phyloP scores from a whole-genome alignment of 2,113 vertebrate genomes.

The Saiga tatarica region DNA sequence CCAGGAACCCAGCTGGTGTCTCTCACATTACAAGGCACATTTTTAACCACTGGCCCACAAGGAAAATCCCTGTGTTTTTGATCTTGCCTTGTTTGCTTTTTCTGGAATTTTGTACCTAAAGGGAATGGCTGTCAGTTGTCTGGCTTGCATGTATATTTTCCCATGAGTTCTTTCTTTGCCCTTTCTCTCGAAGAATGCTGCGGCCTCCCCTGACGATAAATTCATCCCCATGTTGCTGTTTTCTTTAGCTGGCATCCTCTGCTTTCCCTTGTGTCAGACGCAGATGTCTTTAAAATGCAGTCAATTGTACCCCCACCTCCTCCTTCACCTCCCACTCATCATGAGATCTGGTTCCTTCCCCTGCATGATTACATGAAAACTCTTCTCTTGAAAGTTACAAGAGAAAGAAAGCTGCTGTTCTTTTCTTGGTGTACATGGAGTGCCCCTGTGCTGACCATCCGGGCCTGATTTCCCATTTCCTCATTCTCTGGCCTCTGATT shows the following conservation, averaged over 20 bases:
- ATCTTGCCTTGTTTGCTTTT: neutral
- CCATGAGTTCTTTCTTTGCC: neutral
- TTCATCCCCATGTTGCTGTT: neutral
- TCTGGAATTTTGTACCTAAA: neutral
- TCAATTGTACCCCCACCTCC: neutral
- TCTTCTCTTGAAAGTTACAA: neutral
- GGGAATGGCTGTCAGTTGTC: neutral
- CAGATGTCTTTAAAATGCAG: neutral
- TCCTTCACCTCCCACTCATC: neutral
- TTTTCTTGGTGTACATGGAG: neutral
- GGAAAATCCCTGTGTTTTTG: neutral
- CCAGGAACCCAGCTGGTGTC: neutral
- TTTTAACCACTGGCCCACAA: neutral
- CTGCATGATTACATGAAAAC: neutral
- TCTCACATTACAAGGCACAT: neutral
- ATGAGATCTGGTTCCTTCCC: neutral
- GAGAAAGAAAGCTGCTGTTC: neutral
- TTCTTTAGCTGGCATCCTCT: neutral
- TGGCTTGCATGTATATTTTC: neutral
- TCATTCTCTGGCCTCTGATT: neutral
- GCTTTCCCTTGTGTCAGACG: neutral
- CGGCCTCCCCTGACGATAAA: neutral
- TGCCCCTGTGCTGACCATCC: neutral
- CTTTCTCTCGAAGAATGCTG: neutral
- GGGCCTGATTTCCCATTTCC: neutral